Conservation (phyloP, 2,888 invertebrate species). For the Scaptodrosophila latifasciaeformis region DNA sequence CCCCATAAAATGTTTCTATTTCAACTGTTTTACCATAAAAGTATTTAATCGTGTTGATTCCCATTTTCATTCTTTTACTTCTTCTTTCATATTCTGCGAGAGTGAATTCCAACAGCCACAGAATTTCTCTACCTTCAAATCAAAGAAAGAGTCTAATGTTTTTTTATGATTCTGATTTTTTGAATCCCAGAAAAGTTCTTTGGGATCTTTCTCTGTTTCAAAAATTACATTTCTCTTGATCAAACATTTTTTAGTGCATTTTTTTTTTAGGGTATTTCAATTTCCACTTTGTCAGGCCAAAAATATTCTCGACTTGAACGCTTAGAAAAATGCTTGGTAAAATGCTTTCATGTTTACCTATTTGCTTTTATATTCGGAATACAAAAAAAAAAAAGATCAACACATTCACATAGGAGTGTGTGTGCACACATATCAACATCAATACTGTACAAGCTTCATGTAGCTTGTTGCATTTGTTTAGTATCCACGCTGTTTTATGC, state of each 20-base stretch:
- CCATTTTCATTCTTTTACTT: neutral
- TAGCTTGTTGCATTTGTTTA: too few species aligned
- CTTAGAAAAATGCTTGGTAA: constrained; percentile 33
- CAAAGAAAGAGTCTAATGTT: too few species aligned
- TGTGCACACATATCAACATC: constrained; percentile 10
- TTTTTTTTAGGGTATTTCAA: too few species aligned
- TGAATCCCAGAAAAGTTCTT: neutral
- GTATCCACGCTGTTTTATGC: constrained; percentile 35
- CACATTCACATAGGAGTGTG: constrained; percentile 14
- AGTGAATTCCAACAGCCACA: too few species aligned
- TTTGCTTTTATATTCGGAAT: constrained; percentile 46
- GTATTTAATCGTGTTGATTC: neutral
- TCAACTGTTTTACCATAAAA: constrained; percentile 1
- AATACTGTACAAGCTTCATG: too few species aligned
- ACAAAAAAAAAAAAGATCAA: too few species aligned
- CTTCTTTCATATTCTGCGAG: neutral
- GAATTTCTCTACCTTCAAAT: too few species aligned
- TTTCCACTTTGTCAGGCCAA: too few species aligned
- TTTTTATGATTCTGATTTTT: too few species aligned
- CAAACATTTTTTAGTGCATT: neutral
- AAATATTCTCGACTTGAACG: constrained; percentile 10
- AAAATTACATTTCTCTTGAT: neutral
- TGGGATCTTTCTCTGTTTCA: neutral
- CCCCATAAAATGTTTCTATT: neutral
- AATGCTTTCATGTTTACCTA: constrained; percentile 42